These are phyloP conservation scores for Clepsis dumicolana DNA, from an alignment of 2,888 invertebrate genomes.

Conservation along the genomic window DNA sequence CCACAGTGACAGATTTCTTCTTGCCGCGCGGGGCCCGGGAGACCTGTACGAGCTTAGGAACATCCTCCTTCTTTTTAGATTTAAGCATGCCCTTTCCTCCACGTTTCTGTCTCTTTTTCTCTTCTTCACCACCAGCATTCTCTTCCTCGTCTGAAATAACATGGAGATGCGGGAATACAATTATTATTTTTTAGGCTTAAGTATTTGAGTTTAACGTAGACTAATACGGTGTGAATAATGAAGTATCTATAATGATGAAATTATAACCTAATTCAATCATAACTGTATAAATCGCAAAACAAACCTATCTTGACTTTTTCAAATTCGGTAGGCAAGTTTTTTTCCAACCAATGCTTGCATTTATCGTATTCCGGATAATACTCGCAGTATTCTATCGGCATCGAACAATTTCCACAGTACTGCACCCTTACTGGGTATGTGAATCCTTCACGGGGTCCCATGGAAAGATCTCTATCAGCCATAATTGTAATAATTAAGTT, in stretches of 20 bases:
- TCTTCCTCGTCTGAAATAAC: conserved; percentile 85
- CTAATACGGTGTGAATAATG: neutral
- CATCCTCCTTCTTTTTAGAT: conserved; percentile 97
- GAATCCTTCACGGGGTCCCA: conserved; percentile 90
- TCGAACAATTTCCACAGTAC: conserved; percentile 97
- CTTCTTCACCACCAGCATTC: conserved; percentile 93
- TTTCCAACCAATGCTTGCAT: conserved; percentile 98
- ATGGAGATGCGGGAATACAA: neutral
- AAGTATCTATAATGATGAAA: conserved; percentile 19
- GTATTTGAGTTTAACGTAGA: neutral
- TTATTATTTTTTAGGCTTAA: neutral
- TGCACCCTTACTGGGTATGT: conserved; percentile 93
- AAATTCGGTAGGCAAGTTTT: conserved; percentile 96
- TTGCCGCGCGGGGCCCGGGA: conserved; percentile 98
- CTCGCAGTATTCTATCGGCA: conserved; percentile 99
- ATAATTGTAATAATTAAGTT: conserved; percentile 58
- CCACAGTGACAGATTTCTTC: conserved; percentile 99
- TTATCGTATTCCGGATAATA: conserved; percentile 99
- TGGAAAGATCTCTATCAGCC: conserved; percentile 86
- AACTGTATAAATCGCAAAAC: conserved; percentile 40
- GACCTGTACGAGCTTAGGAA: conserved; percentile 93
- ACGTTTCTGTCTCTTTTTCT: conserved; percentile 98
- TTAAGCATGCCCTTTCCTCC: conserved; percentile 99
- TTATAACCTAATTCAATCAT: conserved; percentile 45
- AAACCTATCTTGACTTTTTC: conserved; percentile 93